Percentiles rank a stretch among this genome's conserved stretches.
These are phyloP conservation scores for Cairina moschata DNA, from an alignment of 2,113 vertebrate species.

Conservation along the genomic window DNA sequence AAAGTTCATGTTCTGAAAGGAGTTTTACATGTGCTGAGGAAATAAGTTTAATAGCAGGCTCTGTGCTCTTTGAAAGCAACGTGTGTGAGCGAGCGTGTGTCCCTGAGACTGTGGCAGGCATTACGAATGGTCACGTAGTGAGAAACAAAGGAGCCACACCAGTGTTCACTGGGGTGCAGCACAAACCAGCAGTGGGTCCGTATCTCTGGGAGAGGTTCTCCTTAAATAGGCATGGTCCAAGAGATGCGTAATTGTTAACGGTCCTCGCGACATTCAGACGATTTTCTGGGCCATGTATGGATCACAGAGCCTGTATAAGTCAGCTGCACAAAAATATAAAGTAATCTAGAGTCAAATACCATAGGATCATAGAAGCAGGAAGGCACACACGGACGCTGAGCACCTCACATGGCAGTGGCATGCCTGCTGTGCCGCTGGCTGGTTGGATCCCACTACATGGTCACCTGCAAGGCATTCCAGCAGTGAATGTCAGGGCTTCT, in stretches of 20 bases:
- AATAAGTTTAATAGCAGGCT: not conserved
- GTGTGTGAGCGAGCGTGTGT: fast-evolving
- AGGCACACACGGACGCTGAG: not conserved
- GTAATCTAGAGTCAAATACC: not conserved
- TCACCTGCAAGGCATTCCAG: not conserved
- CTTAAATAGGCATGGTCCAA: not conserved
- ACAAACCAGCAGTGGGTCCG: not conserved
- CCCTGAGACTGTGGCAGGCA: not conserved
- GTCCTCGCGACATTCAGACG: not conserved
- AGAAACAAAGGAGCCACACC: not conserved
- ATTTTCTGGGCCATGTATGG: not conserved
- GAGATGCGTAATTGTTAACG: not conserved
- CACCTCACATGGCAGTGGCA: not conserved
- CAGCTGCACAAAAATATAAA: not conserved
- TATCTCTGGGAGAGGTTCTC: not conserved
- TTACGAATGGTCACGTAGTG: not conserved
- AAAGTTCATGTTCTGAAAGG: not conserved
- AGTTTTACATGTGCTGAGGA: not conserved
- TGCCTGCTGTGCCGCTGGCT: not conserved
- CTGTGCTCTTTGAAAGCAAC: not conserved
- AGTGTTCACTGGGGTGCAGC: not conserved
- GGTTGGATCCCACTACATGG: not conserved
- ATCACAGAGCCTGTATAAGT: not conserved
- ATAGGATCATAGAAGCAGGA: not conserved
- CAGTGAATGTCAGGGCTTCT: not conserved